Conservation (phyloP, 2,797 vertebrate genomes). For the Carduelis carduelis region DNA sequence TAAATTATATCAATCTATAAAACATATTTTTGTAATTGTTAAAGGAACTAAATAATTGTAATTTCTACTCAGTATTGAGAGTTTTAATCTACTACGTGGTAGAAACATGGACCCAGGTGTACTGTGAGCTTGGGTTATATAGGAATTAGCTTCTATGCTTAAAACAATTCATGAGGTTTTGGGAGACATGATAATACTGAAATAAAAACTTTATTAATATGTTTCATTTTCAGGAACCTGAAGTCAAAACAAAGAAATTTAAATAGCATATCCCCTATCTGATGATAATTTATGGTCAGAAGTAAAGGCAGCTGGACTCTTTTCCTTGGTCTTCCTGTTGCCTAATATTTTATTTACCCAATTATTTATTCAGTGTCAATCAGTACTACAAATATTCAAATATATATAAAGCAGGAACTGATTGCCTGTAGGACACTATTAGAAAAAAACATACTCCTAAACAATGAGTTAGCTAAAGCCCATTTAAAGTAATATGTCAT, state of each 20-base stretch:
- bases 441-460: not conserved
- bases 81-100: not conserved
- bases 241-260: not conserved
- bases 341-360: not conserved
- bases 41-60: not conserved
- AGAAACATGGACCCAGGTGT: not conserved
- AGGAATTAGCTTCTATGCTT: not conserved
- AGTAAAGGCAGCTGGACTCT: not conserved
- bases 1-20: not conserved
- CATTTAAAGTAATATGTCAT: not conserved
- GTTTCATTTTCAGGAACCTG: not conserved
- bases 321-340: not conserved
- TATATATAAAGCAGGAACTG: not conserved
- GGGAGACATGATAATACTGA: not conserved
- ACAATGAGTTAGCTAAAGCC: not conserved
- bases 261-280: not conserved
- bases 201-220: not conserved
- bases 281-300: not conserved
- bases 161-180: not conserved
- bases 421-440: not conserved
- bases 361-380: not conserved
- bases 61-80: not conserved
- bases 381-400: not conserved
- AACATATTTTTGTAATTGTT: not conserved
- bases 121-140: not conserved